These are phyloP conservation scores for Rhabditoides inermis DNA, from an alignment of 2,888 invertebrate genomes.

Conservation along the genomic window DNA sequence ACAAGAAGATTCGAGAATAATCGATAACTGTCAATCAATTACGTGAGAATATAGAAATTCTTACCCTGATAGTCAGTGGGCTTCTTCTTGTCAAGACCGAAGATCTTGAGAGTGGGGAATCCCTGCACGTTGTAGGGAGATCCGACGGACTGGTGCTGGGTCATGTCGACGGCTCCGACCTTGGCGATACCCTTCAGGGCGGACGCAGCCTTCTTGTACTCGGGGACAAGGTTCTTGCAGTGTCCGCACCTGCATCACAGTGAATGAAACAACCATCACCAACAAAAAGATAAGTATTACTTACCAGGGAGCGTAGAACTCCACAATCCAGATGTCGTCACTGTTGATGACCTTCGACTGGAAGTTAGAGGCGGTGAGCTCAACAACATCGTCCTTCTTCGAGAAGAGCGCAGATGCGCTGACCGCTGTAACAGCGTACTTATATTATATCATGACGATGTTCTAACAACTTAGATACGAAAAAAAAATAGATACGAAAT, in stretches of 20 bases:
- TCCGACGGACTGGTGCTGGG: slow-evolving; percentile 74
- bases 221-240: slow-evolving; percentile 77
- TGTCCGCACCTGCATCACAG: slow-evolving; percentile 58
- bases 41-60: too few relatives aligned
- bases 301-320: slow-evolving; percentile 94
- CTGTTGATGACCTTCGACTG: slow-evolving; percentile 72
- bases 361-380: slow-evolving; percentile 79
- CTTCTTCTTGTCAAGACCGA: slow-evolving; percentile 72
- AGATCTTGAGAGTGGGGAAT: slow-evolving; percentile 92
- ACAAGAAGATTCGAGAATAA: too few relatives aligned
- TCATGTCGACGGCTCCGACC: slow-evolving; percentile 87
- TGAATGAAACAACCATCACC: slow-evolving; percentile 6
- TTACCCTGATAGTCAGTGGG: slow-evolving; percentile 69
- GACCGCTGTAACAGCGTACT: slow-evolving; percentile 9
- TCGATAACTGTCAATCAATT: background rate
- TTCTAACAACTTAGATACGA: too few relatives aligned
- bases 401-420: slow-evolving; percentile 32
- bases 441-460: too few relatives aligned
- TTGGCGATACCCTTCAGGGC: slow-evolving; percentile 87
- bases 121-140: slow-evolving; percentile 75
- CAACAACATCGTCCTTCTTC: slow-evolving; percentile 63
- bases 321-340: slow-evolving; percentile 85
- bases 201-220: slow-evolving; percentile 83
- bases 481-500: too few relatives aligned
- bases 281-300: slow-evolving; percentile 51